phyloP scores from a whole-genome alignment of 2,797 vertebrate genomes.

The Yasuhikotakia modesta region DNA sequence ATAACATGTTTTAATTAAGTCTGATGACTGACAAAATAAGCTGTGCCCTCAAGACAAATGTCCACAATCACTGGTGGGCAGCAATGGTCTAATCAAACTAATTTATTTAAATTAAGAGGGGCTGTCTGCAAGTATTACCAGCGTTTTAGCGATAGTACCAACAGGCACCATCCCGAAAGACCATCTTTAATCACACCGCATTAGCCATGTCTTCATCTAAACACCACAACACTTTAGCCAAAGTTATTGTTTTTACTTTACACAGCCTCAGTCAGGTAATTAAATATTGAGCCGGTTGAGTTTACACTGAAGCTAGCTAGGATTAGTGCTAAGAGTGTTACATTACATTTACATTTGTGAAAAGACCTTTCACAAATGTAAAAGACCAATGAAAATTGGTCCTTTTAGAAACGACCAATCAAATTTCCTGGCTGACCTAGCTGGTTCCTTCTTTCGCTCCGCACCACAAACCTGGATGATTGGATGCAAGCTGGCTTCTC shows the following conservation, averaged over 20 bases:
- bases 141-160: neutral
- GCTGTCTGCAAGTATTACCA: neutral
- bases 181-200: slow-evolving; percentile 28
- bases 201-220: slow-evolving; percentile 32
- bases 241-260: slow-evolving; percentile 65
- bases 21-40: slow-evolving; percentile 26
- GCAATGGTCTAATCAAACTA: slow-evolving; percentile 10
- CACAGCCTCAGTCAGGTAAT: slow-evolving; percentile 67
- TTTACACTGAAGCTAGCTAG: slow-evolving; percentile 9
- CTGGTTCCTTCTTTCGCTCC: too few relatives aligned
- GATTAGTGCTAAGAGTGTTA: neutral
- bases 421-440: too few relatives aligned
- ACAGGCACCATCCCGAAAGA: neutral
- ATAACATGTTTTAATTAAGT: slow-evolving; percentile 29
- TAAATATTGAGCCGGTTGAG: slow-evolving; percentile 64
- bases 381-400: too few relatives aligned
- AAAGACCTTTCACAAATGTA: too few relatives aligned
- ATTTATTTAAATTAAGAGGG: neutral
- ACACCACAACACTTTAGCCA: slow-evolving; percentile 56
- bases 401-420: too few relatives aligned
- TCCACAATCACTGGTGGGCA: neutral
- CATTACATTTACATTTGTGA: neutral
- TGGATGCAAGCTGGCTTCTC: too few relatives aligned
- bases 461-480: too few relatives aligned
- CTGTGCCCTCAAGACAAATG: neutral